A percentile compares a stretch with the other conserved stretches of the same genome.
phyloP scores from a whole-genome alignment of 2,113 vertebrate species.

The Dendrocopos noguchii region DNA sequence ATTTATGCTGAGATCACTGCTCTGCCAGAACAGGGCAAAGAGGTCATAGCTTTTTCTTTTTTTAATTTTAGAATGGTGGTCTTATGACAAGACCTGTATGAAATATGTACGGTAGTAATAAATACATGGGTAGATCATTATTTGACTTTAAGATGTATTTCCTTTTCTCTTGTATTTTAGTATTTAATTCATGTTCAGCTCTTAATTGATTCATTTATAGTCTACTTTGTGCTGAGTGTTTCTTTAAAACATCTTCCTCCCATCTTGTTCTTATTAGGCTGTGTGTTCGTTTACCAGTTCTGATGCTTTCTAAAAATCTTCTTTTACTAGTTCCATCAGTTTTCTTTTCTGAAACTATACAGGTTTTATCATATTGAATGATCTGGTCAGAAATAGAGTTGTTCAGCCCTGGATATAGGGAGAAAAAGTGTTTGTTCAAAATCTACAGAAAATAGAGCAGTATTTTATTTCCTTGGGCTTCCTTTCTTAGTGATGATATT shows the following conservation, averaged over 20 bases:
- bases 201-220: not conserved
- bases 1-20: not conserved
- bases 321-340: not conserved
- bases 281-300: not conserved
- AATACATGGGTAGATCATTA: not conserved
- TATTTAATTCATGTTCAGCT: not conserved
- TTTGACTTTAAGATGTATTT: not conserved
- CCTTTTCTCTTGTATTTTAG: not conserved
- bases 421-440: not conserved
- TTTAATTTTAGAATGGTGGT: not conserved
- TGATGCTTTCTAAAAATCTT: not conserved
- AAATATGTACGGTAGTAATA: not conserved
- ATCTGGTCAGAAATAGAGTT: not conserved
- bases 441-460: not conserved
- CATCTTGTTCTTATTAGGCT: not conserved
- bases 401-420: not conserved
- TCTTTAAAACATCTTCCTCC: not conserved
- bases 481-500: not conserved
- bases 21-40: not conserved
- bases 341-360: not conserved
- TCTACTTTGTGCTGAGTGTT: not conserved
- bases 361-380: not conserved
- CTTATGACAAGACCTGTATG: not conserved
- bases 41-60: not conserved
- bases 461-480: not conserved